Base-by-base conservation (phyloP, 2,888 invertebrate species). In the Synergus japonicus region DNA sequence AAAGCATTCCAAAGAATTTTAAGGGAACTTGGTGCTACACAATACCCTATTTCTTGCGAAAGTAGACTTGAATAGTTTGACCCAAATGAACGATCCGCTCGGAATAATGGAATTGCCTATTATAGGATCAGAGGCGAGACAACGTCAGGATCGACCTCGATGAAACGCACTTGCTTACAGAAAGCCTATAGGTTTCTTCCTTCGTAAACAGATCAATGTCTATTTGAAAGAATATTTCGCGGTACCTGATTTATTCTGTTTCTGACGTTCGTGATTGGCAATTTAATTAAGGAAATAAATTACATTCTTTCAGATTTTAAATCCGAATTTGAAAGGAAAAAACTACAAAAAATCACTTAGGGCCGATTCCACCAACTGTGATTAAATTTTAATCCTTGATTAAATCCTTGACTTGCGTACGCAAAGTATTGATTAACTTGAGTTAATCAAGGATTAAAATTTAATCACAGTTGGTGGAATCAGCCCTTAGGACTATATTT, bases 71-170 rank as follows among this genome's bases (percentile, higher is more conserved):
- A 73, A 73, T 73, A 73, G 73, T 73, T 73, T 73, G 73, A 73
- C 73, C 73, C 29, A 73, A 73, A 73, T 73, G 54, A 73, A 73
- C 73, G 73, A 73, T 73, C 54, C 73, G 73, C 73, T 73, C 54
- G 73, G 73, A 73, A 73, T 73, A 73, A 73, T 54, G 73, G 49
- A 73, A 73, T 73, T 73, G 73, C 54, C 73, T 73, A 73, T 73
- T 73, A 73, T 73, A 73, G 73, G 73, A 73, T 73, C 73, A 73
- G 73, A 73, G 54, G 73, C 73, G 73, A 73, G 73, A 73, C 73
- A 54, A 73, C 73, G 73, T 73, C 73, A 73, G 73, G 73, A 73
- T 73, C 73, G 73, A 73, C 73, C 73, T 73, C 73, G 73, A 54
- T 73, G 73, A 73, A 73, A 54, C 37, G 73, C 73, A 73, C 54